These are phyloP conservation scores for Zaprionus kolodkinae DNA, from an alignment of 1,140 invertebrate genomes.

Conservation along the genomic window DNA sequence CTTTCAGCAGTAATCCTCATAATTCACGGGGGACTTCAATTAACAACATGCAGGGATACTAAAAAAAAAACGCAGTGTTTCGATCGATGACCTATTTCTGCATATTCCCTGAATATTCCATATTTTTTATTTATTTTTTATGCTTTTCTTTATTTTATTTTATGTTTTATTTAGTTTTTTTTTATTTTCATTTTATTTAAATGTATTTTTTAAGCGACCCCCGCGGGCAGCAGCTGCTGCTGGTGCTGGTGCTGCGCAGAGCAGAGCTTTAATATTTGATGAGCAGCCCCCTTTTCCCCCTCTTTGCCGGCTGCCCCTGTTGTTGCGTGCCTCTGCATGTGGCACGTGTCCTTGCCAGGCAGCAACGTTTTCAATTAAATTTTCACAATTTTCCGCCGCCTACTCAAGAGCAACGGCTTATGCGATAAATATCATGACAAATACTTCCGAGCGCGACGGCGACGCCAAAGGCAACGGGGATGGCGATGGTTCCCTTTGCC, in stretches of 20 bases:
- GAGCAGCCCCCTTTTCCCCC: conserved; percentile 18
- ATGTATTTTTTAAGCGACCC: conserved; percentile 20
- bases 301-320: background rate
- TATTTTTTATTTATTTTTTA: background rate
- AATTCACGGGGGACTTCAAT: conserved; percentile 17
- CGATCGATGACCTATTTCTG: conserved; percentile 49
- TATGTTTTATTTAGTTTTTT: conserved; percentile 37
- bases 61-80: conserved; percentile 16
- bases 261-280: conserved; percentile 65
- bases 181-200: conserved; percentile 36
- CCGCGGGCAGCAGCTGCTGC: conserved; percentile 12
- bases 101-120: conserved; percentile 11
- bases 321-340: conserved; percentile 13
- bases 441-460: conserved; percentile 55
- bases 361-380: conserved; percentile 75
- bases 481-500: conserved; percentile 31
- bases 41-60: conserved; percentile 7
- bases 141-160: background rate
- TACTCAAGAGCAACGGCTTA: conserved; percentile 65
- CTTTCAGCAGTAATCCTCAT: conserved; percentile 11
- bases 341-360: conserved; percentile 47
- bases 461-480: background rate
- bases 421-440: conserved; percentile 81
- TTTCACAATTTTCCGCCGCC: conserved; percentile 72
- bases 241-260: conserved; percentile 58